Percentiles rank a stretch among this genome's conserved stretches.
These are phyloP conservation scores for Dendrocincla tyrannina DNA, from an alignment of 2,797 vertebrate species.

Conservation along the genomic window DNA sequence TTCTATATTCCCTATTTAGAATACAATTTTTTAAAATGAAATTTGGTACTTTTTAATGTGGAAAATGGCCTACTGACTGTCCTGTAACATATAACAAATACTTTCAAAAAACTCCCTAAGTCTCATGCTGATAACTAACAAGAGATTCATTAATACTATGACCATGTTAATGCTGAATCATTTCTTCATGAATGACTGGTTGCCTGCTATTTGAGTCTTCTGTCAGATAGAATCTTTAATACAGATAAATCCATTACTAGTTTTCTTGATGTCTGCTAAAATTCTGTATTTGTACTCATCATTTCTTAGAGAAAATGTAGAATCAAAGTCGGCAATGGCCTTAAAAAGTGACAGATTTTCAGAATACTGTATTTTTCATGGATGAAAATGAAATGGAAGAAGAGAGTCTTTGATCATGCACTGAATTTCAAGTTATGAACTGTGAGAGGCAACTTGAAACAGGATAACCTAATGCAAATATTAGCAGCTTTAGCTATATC, in stretches of 20 bases:
- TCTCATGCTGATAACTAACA: neutral
- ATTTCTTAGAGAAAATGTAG: neutral
- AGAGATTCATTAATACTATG: neutral
- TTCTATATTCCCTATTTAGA: neutral
- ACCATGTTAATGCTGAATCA: neutral
- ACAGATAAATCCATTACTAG: neutral
- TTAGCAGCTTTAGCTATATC: neutral
- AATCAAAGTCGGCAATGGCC: neutral
- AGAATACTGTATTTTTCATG: neutral
- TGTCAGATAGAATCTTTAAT: neutral
- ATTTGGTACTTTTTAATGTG: neutral
- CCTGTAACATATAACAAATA: neutral
- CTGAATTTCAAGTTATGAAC: neutral
- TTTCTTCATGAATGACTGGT: neutral
- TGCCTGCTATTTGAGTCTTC: neutral
- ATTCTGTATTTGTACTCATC: neutral
- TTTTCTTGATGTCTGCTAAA: neutral
- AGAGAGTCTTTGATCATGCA: neutral
- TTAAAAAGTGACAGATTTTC: neutral
- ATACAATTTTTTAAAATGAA: neutral
- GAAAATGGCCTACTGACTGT: neutral
- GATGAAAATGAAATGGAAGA: neutral
- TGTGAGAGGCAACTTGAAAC: neutral
- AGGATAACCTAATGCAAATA: neutral
- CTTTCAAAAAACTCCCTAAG: neutral